Evolutionary conservation across 2,113 vertebrate genomes (phyloP).

Genomic region (Hystrix cristata): DNA sequence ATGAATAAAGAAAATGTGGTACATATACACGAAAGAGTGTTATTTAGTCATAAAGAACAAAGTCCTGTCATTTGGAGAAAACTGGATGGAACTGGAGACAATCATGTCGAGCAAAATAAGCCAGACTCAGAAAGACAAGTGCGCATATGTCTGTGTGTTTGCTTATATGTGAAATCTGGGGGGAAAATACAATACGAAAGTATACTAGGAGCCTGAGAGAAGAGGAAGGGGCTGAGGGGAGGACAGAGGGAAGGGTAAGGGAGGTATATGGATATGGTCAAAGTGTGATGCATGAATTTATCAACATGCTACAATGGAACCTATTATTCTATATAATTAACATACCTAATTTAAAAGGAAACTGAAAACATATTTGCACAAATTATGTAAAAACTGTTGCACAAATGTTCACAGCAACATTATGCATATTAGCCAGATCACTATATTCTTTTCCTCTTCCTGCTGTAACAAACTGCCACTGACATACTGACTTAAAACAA

Average conservation of each 20-base stretch:
- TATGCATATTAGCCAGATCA: not conserved
- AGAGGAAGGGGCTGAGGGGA: not conserved
- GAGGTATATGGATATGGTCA: no score
- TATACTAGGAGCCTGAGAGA: not conserved
- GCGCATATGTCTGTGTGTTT: not conserved
- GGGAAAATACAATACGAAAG: not conserved
- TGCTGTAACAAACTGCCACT: not conserved
- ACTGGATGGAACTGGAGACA: not conserved
- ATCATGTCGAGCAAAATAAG: not conserved
- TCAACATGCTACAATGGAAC: not conserved
- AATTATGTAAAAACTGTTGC: not conserved
- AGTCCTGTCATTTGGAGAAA: not conserved
- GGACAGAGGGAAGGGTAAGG: not conserved
- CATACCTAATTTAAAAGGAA: not conserved
- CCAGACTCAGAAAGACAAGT: not conserved
- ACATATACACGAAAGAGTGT: not conserved
- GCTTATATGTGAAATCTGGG: not conserved
- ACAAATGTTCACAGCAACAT: not conserved
- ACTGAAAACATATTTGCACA: not conserved
- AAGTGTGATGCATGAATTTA: not conserved
- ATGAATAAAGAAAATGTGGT: not conserved
- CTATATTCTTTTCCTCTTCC: not conserved
- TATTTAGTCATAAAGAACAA: not conserved
- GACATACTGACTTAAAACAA: not conserved
- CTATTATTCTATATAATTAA: not conserved